These are phyloP conservation scores for Liolophura sinensis DNA, from an alignment of 1,140 invertebrate genomes.

Conservation along the genomic window DNA sequence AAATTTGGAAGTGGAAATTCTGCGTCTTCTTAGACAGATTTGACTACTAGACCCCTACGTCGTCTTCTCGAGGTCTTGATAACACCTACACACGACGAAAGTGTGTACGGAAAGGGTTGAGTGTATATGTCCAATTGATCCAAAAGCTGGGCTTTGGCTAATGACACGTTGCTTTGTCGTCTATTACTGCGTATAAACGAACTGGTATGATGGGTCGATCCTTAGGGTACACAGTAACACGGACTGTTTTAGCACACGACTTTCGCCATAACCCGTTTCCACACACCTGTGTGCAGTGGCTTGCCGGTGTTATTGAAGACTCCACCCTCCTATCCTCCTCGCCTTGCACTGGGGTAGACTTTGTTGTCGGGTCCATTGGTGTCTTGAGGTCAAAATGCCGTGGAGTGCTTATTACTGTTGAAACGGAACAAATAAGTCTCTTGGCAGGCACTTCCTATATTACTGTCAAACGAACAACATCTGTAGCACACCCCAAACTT, in stretches of 20 bases:
- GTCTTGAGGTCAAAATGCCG: slow-evolving; percentile 1
- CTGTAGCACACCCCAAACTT: slow-evolving; percentile 23
- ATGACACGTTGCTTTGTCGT: slow-evolving; percentile 17
- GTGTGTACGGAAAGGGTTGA: too few relatives aligned
- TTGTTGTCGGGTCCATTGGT: background rate
- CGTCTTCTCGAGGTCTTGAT: too few relatives aligned
- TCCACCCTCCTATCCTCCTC: background rate
- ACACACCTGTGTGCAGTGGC: background rate
- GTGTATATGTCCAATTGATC: too few relatives aligned
- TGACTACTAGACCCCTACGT: slow-evolving; percentile 2
- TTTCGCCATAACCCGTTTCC: slow-evolving; percentile 1
- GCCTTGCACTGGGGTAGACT: slow-evolving; percentile 4
- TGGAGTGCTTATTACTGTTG: slow-evolving; percentile 1
- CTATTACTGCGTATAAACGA: slow-evolving; percentile 11
- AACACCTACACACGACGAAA: too few relatives aligned
- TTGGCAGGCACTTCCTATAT: slow-evolving; percentile 10
- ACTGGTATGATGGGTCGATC: slow-evolving; percentile 1
- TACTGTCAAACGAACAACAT: slow-evolving; percentile 10
- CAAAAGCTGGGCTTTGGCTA: background rate
- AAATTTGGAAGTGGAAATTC: background rate
- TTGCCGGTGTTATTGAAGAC: background rate
- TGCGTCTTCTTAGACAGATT: slow-evolving; percentile 5
- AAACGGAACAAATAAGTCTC: slow-evolving; percentile 6
- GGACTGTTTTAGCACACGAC: slow-evolving; percentile 14
- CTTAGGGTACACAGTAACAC: background rate